These are phyloP conservation scores for Chrysoperla carnea DNA, from an alignment of 1,140 invertebrate species.

Conservation along the genomic window DNA sequence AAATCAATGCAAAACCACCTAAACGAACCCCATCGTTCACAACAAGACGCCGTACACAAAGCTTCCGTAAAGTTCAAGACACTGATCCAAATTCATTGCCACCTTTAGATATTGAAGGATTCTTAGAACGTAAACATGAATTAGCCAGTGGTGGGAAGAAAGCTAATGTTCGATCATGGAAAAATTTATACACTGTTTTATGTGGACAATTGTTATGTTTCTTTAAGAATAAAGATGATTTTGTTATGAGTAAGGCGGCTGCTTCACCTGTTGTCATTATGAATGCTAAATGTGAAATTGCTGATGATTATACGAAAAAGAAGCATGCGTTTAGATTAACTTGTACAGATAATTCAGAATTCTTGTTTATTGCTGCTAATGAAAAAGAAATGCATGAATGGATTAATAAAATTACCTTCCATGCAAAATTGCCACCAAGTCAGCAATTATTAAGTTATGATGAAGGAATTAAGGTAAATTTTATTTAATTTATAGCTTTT, in stretches of 20 bases:
- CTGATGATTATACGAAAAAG: conserved; percentile 87
- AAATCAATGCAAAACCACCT: conserved; percentile 53
- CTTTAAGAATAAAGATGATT: conserved; percentile 91
- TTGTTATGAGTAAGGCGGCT: conserved; percentile 69
- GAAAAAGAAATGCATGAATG: conserved; percentile 74
- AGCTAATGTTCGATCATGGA: conserved; percentile 90
- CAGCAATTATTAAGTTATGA: conserved; percentile 76
- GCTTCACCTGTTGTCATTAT: conserved; percentile 80
- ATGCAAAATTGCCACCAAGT: conserved; percentile 77
- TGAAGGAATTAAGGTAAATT: conserved; percentile 26
- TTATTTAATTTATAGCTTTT: conserved; percentile 6
- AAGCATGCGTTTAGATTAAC: conserved; percentile 84
- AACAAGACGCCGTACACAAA: conserved; percentile 67
- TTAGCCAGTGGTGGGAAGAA: conserved; percentile 83
- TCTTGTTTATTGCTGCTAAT: conserved; percentile 63
- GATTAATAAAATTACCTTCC: conserved; percentile 87
- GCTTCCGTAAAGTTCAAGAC: conserved; percentile 59
- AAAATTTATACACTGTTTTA: conserved; percentile 84
- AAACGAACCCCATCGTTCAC: conserved; percentile 91
- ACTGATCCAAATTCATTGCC: conserved; percentile 59
- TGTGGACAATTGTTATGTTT: conserved; percentile 95
- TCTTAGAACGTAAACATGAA: conserved; percentile 89
- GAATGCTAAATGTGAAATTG: conserved; percentile 66
- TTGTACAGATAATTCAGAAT: conserved; percentile 82
- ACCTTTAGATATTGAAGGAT: conserved; percentile 80